Base-by-base conservation (phyloP, 2,113 vertebrate genomes). In the Maccullochella peelii region DNA sequence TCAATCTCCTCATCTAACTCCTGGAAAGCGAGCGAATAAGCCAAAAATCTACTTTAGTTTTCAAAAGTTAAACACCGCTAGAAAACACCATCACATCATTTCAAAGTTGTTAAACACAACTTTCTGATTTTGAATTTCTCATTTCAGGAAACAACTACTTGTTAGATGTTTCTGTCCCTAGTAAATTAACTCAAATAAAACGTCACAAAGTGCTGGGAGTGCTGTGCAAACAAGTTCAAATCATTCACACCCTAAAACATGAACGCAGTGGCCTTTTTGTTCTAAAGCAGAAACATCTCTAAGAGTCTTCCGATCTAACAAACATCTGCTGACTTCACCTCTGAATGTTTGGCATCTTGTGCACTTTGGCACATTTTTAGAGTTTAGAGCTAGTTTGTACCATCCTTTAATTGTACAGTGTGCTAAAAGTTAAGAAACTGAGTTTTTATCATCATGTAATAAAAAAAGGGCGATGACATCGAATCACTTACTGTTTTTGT, bases 401-500 rank as follows among this genome's bases (percentile, higher is more conserved):
- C 16, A 49, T 47, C 30, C 8, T 40, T 25, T 55, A 40, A 25
- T 18, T 14, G 69, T 40, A 25, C 18, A 33, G 49, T 52, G 67
- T 70, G 67, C 11, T 33, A 15, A 30, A 42, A 63, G 33, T 33
- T 33, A 33, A 36, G 3, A 47, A 20, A 68, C 9, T 11, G 6
- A 61, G 9, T 27, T 63, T 62, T 40, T 40, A 10, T 16, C 18
- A 61, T 75, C 6, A 30, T 38, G 14, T 5, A 33, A 20, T 49
- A 23, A 67, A 62, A 33, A 68, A 47, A 5, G 8, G 33, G 73
- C 0, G 14, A 65, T 27, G 1, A 27, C 0, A 47, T 5, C 33
- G 30, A 25, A 58, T n/a, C 11, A 91, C 91, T 93, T 83, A 94
- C 91, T 70, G 59, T 73, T 67, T 81, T 77, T 63, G 36, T 68